Base-by-base conservation (phyloP, 2,797 vertebrate genomes). In the Pangasius krempfi region DNA sequence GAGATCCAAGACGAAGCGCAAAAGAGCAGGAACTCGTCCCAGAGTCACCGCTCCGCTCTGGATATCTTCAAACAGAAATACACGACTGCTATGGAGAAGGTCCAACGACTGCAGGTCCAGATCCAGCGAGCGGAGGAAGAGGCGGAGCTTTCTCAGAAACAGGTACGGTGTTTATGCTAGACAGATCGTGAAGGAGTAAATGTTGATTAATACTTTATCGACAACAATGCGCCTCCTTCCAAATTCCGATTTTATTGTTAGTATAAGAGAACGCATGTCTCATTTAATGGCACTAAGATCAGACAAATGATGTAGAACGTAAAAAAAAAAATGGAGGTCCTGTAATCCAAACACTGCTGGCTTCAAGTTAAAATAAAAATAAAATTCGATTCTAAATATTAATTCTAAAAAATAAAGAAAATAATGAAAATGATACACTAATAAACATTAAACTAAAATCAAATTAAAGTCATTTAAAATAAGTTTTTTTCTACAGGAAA, bases 41-140 rank as follows among this genome's bases (percentile, higher is more conserved):
- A 92, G 90, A 66, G 37, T 84, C 93, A 93, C 56, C 88, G 93
- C 66, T 93, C 93, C 73, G 92, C 68, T 0, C 88, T 78, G 44
- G 91, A 88, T n/a, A 91, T 93, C 85, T 95, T 95, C 87, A 95
- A 95, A 92, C 88, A 95, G 86, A 97, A 96, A 87, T 95, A 93
- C 88, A 85, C 62, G 0, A 25, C 89, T 9, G 93, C 93, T 30
- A 90, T 94, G 89, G 92, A 92, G 86, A 94, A 92, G 90, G 89
- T 93, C 79, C 92, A 93, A 58, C 88, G 86, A 70, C 88, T 94
- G 79, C 94, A 95, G 89, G 93, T 92, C 30, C 90, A 90, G 18
- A 91, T 92, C 47, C 88, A 92, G 47, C 89, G 82, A 73, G 62
- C 93, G 87, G 92, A 94, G 88, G 93, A 96, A 90, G 94, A 96